These are phyloP conservation scores for Dryocosmus kuriphilus DNA, from an alignment of 2,888 invertebrate genomes.

Conservation along the genomic window DNA sequence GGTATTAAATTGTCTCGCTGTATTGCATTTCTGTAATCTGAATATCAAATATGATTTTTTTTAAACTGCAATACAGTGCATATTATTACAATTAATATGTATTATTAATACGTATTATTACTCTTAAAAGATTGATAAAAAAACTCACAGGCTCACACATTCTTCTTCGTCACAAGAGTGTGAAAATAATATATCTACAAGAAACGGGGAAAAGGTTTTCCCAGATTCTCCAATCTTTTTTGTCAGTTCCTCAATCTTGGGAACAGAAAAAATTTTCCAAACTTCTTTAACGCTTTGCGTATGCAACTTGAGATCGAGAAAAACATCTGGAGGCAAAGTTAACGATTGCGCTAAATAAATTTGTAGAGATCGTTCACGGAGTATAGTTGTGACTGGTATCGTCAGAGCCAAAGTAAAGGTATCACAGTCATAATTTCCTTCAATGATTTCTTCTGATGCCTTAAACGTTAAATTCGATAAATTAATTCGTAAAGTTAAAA, in stretches of 20 bases:
- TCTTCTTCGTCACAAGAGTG: slow-evolving; percentile 81
- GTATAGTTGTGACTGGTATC: slow-evolving; percentile 83
- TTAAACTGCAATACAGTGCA: too few species aligned
- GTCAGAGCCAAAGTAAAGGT: slow-evolving; percentile 86
- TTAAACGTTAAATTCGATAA: slow-evolving; percentile 43
- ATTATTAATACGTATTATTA: too few species aligned
- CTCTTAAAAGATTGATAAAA: slow-evolving; percentile 29
- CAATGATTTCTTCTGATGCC: slow-evolving; percentile 56
- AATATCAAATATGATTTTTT: slow-evolving; percentile 44
- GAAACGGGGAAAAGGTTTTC: slow-evolving; percentile 80
- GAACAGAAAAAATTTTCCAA: slow-evolving; percentile 87
- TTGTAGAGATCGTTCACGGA: slow-evolving; percentile 84
- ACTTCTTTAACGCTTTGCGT: slow-evolving; percentile 82
- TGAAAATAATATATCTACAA: slow-evolving; percentile 79
- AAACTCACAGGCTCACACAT: slow-evolving; percentile 79
- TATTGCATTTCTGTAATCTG: slow-evolving; percentile 78
- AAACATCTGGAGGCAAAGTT: slow-evolving; percentile 67
- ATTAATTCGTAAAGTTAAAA: slow-evolving; percentile 44
- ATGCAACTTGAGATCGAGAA: slow-evolving; percentile 56
- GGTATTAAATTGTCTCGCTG: slow-evolving; percentile 74
- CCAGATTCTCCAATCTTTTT: slow-evolving; percentile 80
- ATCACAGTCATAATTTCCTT: slow-evolving; percentile 81
- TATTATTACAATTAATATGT: too few species aligned
- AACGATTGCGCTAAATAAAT: slow-evolving; percentile 81
- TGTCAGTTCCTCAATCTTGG: slow-evolving; percentile 80